A percentile compares a stretch with the other conserved stretches of the same genome.
Evolutionary conservation across 2,113 vertebrate genomes (phyloP).

Genomic region (Psephotus haematonotus): DNA sequence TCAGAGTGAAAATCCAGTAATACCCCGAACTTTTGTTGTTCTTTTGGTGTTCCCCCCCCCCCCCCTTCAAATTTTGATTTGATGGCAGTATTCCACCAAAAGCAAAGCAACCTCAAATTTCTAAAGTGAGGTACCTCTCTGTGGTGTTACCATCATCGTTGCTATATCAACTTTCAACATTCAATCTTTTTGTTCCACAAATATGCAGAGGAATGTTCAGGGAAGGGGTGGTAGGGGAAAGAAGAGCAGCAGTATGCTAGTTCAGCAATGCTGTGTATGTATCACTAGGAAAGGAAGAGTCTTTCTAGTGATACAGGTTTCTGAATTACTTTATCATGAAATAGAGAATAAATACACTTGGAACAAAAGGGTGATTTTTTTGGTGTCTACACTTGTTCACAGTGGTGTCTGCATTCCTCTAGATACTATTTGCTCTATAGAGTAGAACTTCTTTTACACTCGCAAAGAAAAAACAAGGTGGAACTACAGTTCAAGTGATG

Average conservation of each 20-base stretch:
- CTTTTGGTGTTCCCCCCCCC: not conserved
- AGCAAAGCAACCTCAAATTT: not conserved
- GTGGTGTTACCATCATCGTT: not conserved
- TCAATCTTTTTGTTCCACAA: not conserved
- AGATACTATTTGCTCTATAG: not conserved
- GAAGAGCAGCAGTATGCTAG: not conserved
- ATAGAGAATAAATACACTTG: not conserved
- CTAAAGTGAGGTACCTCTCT: not conserved
- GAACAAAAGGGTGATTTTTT: not conserved
- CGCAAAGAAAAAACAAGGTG: not conserved
- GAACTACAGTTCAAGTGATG: not conserved
- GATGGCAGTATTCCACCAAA: not conserved
- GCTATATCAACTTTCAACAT: not conserved
- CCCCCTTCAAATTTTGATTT: not conserved
- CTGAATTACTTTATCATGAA: not conserved
- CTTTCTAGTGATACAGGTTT: not conserved
- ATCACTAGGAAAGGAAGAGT: not conserved
- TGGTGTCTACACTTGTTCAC: not conserved
- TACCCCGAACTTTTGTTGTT: not conserved
- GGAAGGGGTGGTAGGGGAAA: not conserved
- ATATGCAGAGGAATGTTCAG: not conserved
- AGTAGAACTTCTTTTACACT: not conserved
- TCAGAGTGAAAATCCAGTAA: not conserved
- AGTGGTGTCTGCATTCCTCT: not conserved
- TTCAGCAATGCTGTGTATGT: not conserved